phyloP scores from a whole-genome alignment of 2,797 vertebrate genomes.

The Myotis myotis region DNA sequence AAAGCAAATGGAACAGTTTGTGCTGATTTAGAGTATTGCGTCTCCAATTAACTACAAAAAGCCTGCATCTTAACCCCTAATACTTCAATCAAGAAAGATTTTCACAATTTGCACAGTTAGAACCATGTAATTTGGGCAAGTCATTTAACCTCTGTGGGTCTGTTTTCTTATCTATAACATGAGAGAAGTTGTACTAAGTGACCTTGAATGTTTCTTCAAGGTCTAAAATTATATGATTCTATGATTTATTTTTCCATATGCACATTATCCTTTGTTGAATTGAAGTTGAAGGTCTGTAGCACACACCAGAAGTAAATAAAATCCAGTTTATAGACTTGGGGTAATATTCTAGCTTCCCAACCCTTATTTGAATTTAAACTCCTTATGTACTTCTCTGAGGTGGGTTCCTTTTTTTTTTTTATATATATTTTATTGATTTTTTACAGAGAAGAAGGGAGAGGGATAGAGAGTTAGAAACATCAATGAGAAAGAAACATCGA shows the following conservation, averaged over 20 bases:
- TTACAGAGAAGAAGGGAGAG: too few relatives aligned
- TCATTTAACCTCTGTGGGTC: conserved; percentile 31
- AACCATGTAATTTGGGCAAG: conserved; percentile 62
- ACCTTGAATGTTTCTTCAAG: conserved; percentile 47
- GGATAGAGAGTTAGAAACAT: too few relatives aligned
- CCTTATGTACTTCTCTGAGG: neutral
- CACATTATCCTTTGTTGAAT: neutral
- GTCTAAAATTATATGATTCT: conserved; percentile 12
- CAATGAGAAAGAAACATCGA: too few relatives aligned
- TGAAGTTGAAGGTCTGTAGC: neutral
- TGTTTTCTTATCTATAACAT: conserved; percentile 54
- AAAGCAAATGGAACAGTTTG: conserved; percentile 45
- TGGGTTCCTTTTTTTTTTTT: neutral
- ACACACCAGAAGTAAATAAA: neutral
- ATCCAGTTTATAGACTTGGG: neutral
- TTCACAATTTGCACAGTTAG: conserved; percentile 44
- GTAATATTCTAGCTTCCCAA: neutral
- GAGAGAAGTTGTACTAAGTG: conserved; percentile 25
- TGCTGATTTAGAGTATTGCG: conserved; percentile 27
- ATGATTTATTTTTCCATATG: conserved; percentile 21
- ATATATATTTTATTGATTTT: too few relatives aligned
- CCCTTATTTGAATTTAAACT: conserved; percentile 38
- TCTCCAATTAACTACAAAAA: conserved; percentile 48
- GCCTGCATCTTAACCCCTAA: conserved; percentile 36
- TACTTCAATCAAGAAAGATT: conserved; percentile 52